Percentiles rank a stretch among this genome's conserved stretches.
Evolutionary conservation across 2,888 invertebrate genomes (phyloP).

Genomic region (Pseudococcus jackbeardsleyi): DNA sequence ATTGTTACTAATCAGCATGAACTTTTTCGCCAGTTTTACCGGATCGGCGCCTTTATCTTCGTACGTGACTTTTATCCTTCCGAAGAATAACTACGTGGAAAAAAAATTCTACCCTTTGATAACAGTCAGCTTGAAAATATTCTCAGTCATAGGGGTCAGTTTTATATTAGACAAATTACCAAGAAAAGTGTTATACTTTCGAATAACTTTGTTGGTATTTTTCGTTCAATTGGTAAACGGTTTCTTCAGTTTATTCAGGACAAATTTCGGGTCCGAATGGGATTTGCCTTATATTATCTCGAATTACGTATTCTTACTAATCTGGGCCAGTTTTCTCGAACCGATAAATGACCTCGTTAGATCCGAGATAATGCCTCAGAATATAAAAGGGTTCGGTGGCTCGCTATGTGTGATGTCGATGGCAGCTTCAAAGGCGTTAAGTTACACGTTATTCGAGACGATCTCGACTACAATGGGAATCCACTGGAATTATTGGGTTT

Average conservation of each 20-base stretch:
- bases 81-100: constrained; percentile 18
- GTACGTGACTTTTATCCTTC: constrained; percentile 49
- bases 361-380: constrained; percentile 55
- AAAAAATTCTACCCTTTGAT: constrained; percentile 59
- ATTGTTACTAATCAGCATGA: constrained; percentile 31
- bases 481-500: constrained; percentile 57
- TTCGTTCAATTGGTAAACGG: constrained; percentile 47
- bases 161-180: constrained; percentile 48
- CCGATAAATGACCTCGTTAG: constrained; percentile 39
- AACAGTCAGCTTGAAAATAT: constrained; percentile 31
- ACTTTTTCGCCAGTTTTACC: constrained; percentile 50
- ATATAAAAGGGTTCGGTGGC: constrained; percentile 54
- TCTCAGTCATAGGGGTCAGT: constrained; percentile 9
- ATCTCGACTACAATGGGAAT: constrained; percentile 18
- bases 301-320: constrained; percentile 12
- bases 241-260: constrained; percentile 19
- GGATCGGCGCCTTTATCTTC: constrained; percentile 36
- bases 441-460: constrained; percentile 39
- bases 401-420: constrained; percentile 55
- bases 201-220: neutral
- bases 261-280: neutral
- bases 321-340: constrained; percentile 17
- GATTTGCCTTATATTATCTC: constrained; percentile 1
- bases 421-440: constrained; percentile 44
- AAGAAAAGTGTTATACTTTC: constrained; percentile 19